These are phyloP conservation scores for Oreotrochilus melanogaster DNA, from an alignment of 2,113 vertebrate species.

Conservation along the genomic window DNA sequence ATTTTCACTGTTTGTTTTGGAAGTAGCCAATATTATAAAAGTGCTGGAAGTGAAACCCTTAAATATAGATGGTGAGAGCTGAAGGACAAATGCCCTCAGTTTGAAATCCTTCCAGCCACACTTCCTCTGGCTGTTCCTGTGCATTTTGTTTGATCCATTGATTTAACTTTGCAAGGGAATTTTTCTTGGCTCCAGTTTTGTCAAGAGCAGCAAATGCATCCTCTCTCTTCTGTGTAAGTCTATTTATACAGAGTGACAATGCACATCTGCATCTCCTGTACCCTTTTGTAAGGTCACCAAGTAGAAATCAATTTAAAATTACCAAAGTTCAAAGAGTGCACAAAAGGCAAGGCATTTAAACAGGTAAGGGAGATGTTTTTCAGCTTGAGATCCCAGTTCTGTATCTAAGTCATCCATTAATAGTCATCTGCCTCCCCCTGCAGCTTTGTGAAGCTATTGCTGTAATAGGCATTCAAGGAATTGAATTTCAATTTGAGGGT, in stretches of 20 bases:
- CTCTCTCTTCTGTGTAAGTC: background rate
- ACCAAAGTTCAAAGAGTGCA: background rate
- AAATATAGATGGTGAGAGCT: background rate
- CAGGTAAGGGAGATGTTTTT: background rate
- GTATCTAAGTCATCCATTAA: background rate
- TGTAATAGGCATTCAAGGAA: background rate
- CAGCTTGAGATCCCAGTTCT: background rate
- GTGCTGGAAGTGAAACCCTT: background rate
- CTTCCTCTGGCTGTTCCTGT: background rate
- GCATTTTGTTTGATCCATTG: background rate
- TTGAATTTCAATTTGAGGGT: background rate
- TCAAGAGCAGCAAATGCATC: background rate
- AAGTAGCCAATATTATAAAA: background rate
- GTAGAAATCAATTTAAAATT: background rate
- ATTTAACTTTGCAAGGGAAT: background rate
- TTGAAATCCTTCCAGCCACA: background rate
- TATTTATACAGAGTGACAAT: background rate
- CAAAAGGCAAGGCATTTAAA: background rate
- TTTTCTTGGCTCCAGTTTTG: background rate
- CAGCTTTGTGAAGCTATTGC: slow-evolving; percentile 55
- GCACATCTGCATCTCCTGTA: background rate
- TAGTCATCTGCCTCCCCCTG: slow-evolving; percentile 72
- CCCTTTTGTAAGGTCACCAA: background rate
- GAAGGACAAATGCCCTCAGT: background rate
- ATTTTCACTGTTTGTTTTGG: background rate